Percentiles rank a stretch among this genome's conserved stretches.
These are phyloP conservation scores for Sciurus carolinensis DNA, from an alignment of 2,797 vertebrate genomes.

Conservation along the genomic window DNA sequence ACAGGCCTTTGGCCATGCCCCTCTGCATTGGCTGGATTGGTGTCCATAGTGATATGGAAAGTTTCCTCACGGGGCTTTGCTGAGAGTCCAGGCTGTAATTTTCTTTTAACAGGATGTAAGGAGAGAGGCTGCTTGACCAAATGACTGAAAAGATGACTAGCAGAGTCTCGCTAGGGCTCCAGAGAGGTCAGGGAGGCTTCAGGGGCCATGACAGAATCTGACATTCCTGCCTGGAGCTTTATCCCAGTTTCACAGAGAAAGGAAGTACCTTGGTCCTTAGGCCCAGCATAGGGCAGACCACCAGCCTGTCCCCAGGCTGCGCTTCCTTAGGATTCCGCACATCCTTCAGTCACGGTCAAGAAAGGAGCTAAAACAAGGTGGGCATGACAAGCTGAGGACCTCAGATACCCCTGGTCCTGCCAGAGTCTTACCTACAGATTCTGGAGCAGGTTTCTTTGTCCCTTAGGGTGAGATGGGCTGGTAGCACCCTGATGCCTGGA, in stretches of 20 bases:
- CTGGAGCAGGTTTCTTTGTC: background rate
- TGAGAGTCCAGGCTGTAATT: background rate
- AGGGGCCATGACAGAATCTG: background rate
- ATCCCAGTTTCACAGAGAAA: background rate
- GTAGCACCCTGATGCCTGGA: background rate
- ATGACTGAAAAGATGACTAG: background rate
- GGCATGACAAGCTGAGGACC: background rate
- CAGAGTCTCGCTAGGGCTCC: background rate
- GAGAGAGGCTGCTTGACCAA: background rate
- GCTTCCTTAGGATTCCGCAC: background rate
- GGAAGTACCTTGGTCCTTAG: background rate
- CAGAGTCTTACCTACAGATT: background rate
- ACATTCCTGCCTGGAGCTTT: background rate
- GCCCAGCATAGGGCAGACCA: background rate
- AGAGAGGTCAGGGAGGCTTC: background rate
- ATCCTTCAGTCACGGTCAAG: background rate
- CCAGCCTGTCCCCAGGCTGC: too few species aligned
- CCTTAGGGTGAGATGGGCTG: background rate
- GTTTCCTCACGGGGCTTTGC: background rate
- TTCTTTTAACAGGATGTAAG: background rate
- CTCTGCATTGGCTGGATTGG: fast-evolving
- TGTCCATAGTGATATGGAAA: background rate
- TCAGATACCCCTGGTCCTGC: background rate
- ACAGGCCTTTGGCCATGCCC: fast-evolving
- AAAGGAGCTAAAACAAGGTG: background rate